Conservation (phyloP, 2,797 vertebrate species). For the Anabas testudineus region DNA sequence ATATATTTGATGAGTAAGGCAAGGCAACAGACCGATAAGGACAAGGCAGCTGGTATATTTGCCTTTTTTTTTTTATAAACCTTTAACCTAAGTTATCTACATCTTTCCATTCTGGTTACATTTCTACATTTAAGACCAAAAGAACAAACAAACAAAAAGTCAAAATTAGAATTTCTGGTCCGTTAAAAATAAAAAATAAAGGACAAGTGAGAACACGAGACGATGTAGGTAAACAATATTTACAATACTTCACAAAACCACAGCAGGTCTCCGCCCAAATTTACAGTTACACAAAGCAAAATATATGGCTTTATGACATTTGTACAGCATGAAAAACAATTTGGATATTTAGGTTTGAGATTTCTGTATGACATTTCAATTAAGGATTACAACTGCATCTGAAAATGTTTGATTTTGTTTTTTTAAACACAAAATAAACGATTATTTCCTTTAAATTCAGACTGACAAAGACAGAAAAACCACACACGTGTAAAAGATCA, state of each 20-base stretch:
- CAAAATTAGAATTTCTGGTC: not conserved
- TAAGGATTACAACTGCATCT: not conserved
- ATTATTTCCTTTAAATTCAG: conserved; percentile 23
- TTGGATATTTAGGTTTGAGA: conserved; percentile 13
- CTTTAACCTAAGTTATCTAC: conserved; percentile 36
- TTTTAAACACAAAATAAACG: conserved; percentile 12
- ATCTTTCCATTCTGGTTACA: conserved; percentile 16
- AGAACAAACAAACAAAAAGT: not conserved
- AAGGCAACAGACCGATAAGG: not conserved
- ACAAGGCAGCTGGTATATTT: conserved; percentile 17
- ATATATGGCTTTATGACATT: conserved; percentile 78
- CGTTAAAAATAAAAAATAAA: conserved; percentile 26
- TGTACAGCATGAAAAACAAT: conserved; percentile 37
- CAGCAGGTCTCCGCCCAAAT: conserved; percentile 40
- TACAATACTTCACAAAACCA: conserved; percentile 71
- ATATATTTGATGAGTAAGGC: conserved; percentile 1
- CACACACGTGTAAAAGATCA: conserved; percentile 25
- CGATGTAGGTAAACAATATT: conserved; percentile 55
- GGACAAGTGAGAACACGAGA: conserved; percentile 15
- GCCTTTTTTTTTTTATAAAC: not conserved
- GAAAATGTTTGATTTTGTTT: conserved; percentile 2
- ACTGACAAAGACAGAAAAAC: conserved; percentile 20
- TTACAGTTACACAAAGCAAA: conserved; percentile 37
- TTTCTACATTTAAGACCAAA: conserved; percentile 36
- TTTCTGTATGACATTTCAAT: conserved; percentile 3